These are phyloP conservation scores for Lineus longissimus DNA, from an alignment of 1,140 invertebrate species.

Conservation along the genomic window DNA sequence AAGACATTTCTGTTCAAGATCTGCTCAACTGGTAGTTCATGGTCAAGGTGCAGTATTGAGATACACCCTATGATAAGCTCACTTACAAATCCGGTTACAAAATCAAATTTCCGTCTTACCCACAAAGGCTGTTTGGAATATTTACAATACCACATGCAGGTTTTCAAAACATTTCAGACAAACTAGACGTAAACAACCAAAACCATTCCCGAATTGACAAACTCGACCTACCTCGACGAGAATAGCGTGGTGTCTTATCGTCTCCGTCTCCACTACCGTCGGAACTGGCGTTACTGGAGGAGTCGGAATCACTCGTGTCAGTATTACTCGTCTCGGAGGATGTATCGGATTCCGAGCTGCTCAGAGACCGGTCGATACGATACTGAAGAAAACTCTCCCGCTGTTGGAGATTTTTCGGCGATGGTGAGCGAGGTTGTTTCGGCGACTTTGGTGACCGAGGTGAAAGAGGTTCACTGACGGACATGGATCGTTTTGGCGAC, in stretches of 20 bases:
- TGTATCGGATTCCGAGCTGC: slow-evolving; percentile 9
- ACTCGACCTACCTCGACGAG: not conserved
- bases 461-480: not conserved
- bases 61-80: too few species aligned
- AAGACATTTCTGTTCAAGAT: too few species aligned
- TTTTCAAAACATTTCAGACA: too few species aligned
- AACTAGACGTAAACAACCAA: too few species aligned
- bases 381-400: slow-evolving; percentile 17
- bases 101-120: too few species aligned
- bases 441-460: not conserved
- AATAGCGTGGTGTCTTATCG: not conserved
- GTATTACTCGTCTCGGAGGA: slow-evolving; percentile 3
- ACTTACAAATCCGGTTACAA: too few species aligned
- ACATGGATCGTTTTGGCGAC: not conserved
- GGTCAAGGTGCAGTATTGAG: too few species aligned
- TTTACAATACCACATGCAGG: too few species aligned
- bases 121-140: too few species aligned
- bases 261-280: not conserved
- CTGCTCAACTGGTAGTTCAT: too few species aligned
- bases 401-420: not conserved
- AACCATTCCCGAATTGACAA: not conserved
- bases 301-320: slow-evolving; percentile 3
- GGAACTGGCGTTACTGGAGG: not conserved
- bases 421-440: not conserved
- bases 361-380: slow-evolving; percentile 9